Evolutionary conservation across 2,797 vertebrate species (phyloP).

Genomic region (Xenops minutus): DNA sequence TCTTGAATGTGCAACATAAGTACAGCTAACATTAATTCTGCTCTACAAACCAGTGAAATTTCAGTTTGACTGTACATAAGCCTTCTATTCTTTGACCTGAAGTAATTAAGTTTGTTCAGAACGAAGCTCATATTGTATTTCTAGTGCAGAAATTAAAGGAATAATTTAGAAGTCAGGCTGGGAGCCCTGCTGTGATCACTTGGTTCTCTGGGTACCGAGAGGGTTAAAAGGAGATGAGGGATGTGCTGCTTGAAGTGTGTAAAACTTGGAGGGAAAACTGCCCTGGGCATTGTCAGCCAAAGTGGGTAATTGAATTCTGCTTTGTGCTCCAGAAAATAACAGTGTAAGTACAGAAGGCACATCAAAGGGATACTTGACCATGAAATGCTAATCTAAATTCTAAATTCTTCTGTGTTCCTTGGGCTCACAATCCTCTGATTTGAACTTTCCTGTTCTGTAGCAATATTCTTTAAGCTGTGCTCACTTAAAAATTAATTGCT

Average conservation of each 20-base stretch:
- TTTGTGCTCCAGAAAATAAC: constrained; percentile 42
- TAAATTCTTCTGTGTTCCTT: constrained; percentile 6
- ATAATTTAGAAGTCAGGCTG: background rate
- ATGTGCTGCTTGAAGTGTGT: constrained; percentile 37
- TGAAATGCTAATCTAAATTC: constrained; percentile 41
- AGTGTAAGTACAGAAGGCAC: constrained; percentile 46
- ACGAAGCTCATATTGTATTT: constrained; percentile 11
- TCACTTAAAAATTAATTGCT: background rate
- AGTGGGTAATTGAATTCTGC: constrained; percentile 42
- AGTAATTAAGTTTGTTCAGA: constrained; percentile 61
- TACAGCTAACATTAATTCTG: constrained; percentile 49
- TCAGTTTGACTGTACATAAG: background rate
- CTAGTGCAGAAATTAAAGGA: constrained; percentile 50
- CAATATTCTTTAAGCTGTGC: background rate
- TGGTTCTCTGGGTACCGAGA: background rate
- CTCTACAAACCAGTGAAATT: constrained; percentile 54
- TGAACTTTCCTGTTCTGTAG: background rate
- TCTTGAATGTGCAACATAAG: constrained; percentile 7
- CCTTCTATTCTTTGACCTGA: constrained; percentile 46
- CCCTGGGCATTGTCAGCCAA: constrained; percentile 32
- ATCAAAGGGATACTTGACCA: constrained; percentile 65
- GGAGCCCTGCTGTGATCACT: constrained; percentile 1
- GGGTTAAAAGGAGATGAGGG: constrained; percentile 50
- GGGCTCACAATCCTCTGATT: background rate
- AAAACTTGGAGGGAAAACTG: constrained; percentile 31